These are phyloP conservation scores for Lasioglossum baleicum DNA, from an alignment of 1,140 invertebrate genomes.

Conservation along the genomic window DNA sequence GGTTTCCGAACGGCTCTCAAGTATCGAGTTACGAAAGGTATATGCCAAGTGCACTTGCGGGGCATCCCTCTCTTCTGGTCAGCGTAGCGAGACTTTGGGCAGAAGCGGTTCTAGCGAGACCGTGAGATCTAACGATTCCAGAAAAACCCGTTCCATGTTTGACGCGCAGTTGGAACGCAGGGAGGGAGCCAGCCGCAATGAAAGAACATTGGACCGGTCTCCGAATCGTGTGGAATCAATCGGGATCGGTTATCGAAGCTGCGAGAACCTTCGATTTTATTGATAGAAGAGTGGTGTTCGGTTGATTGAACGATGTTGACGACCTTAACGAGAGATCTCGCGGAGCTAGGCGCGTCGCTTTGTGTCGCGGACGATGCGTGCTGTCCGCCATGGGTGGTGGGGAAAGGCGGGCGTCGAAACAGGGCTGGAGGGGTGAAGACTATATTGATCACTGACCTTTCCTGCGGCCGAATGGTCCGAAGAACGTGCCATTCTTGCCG, in stretches of 20 bases:
- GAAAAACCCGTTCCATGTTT: slow-evolving; percentile 16
- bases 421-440: slow-evolving; percentile 9
- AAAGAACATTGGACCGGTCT: neutral
- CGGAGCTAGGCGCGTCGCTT: slow-evolving; percentile 10
- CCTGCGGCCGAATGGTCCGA: slow-evolving; percentile 89
- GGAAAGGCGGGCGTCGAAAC: neutral
- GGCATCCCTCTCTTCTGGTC: slow-evolving; percentile 29
- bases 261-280: slow-evolving; percentile 40
- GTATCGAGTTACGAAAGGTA: slow-evolving; percentile 58
- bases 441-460: slow-evolving; percentile 84
- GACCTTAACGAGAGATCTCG: slow-evolving; percentile 29
- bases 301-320: slow-evolving; percentile 21
- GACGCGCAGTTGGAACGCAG: neutral
- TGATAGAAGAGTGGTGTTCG: neutral
- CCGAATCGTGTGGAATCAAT: neutral
- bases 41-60: slow-evolving; percentile 47
- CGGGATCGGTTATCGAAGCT: neutral
- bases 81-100: slow-evolving; percentile 27
- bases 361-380: slow-evolving; percentile 16
- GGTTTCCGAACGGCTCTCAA: slow-evolving; percentile 45
- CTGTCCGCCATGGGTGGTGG: slow-evolving; percentile 4
- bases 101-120: neutral
- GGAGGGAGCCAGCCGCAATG: neutral
- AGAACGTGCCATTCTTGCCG: slow-evolving; percentile 88
- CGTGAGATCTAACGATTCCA: neutral